Percentiles rank a stretch among this genome's conserved stretches.
These are phyloP conservation scores for Steromphala cineraria DNA, from an alignment of 2,888 invertebrate genomes.

Conservation along the genomic window DNA sequence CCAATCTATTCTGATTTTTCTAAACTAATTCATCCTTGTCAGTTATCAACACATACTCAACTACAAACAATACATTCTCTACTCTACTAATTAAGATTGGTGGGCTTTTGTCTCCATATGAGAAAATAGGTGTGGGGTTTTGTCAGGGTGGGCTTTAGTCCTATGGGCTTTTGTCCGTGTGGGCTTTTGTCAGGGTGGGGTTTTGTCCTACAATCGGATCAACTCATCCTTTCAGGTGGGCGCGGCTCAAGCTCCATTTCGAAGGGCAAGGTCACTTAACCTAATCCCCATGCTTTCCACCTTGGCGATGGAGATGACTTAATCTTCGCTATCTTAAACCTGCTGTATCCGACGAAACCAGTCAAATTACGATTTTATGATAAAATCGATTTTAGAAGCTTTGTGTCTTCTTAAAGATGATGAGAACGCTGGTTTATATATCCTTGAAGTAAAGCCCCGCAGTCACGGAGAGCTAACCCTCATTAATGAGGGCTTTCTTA, in stretches of 20 bases:
- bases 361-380: background rate
- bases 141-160: too few relatives aligned
- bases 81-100: too few relatives aligned
- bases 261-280: slow-evolving; percentile 5
- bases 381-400: slow-evolving; percentile 8
- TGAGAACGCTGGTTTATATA: background rate
- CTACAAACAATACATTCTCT: too few relatives aligned
- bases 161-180: too few relatives aligned
- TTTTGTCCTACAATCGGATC: too few relatives aligned
- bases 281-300: background rate
- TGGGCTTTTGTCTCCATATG: too few relatives aligned
- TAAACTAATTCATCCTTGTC: too few relatives aligned
- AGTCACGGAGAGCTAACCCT: background rate
- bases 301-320: background rate
- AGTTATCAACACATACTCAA: too few relatives aligned
- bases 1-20: too few relatives aligned
- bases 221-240: background rate
- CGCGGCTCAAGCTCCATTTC: background rate
- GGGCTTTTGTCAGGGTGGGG: too few relatives aligned
- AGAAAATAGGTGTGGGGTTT: too few relatives aligned
- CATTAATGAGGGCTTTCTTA: background rate
- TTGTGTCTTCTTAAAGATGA: background rate
- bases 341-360: background rate
- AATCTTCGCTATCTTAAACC: background rate
- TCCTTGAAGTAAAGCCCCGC: background rate